Base-by-base conservation (phyloP, 2,888 invertebrate species). In the Alitta virens region DNA sequence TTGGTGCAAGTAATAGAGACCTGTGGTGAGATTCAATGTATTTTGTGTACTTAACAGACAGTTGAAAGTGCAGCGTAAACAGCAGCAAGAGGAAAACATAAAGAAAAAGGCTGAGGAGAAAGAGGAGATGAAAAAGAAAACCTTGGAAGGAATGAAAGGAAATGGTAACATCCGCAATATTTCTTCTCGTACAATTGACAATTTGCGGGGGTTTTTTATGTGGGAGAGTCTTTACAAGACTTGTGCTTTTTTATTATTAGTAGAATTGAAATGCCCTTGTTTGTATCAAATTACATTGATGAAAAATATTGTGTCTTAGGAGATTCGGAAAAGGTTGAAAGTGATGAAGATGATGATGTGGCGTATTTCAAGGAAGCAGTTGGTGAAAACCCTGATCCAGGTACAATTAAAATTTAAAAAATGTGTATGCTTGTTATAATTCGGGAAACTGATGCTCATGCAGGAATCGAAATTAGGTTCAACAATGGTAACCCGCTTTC, bases 281-380 rank as follows among this genome's bases (percentile, higher is more conserved):
- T 14, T 18, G 9, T 18, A 16, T 50, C 50, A 14, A 9, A 14
- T 21, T 14, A 7, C n/a, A n/a, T n/a, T n/a, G n/a, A n/a, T n/a
- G n/a, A n/a, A n/a, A n/a, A n/a, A n/a, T n/a, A n/a, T n/a, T 49
- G 23, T 21, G 23, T 21, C n/a, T 18, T 16, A 27, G 21, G 49
- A 21, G 56, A 38, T 23, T n/a, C 16, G 23, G 26, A 26, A 23
- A 43, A 26, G 25, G 51, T 23, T 24, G 46, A 43, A 24, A 49
- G 60, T 33, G 64, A 57, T 24, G 85, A 83, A 68, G 82, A 66
- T 14, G 68, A 66, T 75, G 92, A 94, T 82, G 88, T 87, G 0
- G 88, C 89, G 67, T 94, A 94, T 84, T 94, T 91, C 80, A 85
- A 89, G 68, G 85, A 91, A 71, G 94, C 93, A 85, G 91, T 94